Evolutionary conservation across 2,888 invertebrate species (phyloP).

Genomic region (Anticlea derivata): DNA sequence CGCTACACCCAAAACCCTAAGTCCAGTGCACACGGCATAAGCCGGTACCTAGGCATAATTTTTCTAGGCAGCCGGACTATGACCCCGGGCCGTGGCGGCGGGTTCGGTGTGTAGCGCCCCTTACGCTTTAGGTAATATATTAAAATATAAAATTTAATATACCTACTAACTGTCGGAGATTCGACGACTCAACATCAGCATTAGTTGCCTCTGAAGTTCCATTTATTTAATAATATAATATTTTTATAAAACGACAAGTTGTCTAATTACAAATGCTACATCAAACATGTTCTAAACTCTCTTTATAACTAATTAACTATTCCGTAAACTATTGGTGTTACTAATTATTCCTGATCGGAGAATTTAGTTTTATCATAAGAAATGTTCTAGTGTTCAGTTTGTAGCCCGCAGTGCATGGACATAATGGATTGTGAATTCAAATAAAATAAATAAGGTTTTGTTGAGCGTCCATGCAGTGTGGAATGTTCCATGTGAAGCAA

Average conservation of each 20-base stretch:
- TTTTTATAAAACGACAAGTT: constrained; percentile 67
- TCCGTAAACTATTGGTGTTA: constrained; percentile 75
- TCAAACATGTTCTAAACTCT: constrained; percentile 68
- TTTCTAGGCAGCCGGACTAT: too few relatives aligned
- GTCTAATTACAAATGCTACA: constrained; percentile 79
- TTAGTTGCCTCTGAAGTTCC: constrained; percentile 54
- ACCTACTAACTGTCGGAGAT: constrained; percentile 73
- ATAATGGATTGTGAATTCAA: constrained; percentile 31
- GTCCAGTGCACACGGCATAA: too few relatives aligned
- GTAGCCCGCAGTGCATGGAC: constrained; percentile 38
- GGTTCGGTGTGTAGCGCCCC: too few relatives aligned
- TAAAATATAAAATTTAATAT: constrained; percentile 82
- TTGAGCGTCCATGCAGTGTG: constrained; percentile 36
- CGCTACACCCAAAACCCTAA: too few relatives aligned
- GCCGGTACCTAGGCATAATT: too few relatives aligned
- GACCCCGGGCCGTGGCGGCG: too few relatives aligned
- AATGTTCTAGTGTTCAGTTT: constrained; percentile 36
- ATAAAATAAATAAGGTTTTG: constrained; percentile 32
- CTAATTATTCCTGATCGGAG: constrained; percentile 59
- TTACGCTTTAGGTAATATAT: constrained; percentile 72
- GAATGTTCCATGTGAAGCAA: constrained; percentile 40
- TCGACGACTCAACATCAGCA: constrained; percentile 64
- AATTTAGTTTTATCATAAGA: constrained; percentile 60
- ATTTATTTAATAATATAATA: constrained; percentile 45
- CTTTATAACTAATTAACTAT: constrained; percentile 68